Evolutionary conservation across 64 coral and sea anemone genomes (phyloP).

Genomic region (Orbicella faveolata): DNA sequence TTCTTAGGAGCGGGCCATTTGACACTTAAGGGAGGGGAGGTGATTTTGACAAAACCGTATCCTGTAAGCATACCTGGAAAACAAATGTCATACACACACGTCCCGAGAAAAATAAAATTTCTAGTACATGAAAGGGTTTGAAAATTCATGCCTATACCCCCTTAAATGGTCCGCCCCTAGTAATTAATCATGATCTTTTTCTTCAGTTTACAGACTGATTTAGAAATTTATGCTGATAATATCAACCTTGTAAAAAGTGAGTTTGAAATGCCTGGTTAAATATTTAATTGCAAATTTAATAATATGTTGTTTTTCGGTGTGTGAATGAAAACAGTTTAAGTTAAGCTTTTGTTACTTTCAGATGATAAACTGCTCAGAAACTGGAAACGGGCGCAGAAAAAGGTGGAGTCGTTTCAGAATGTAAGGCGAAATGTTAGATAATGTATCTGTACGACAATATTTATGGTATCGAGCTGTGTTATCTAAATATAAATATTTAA

Average conservation of each 20-base stretch:
- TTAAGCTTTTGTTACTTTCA: background rate
- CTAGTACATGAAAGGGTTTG: no score
- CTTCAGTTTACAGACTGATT: slow-evolving; percentile 32
- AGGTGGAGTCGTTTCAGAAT: slow-evolving; percentile 21
- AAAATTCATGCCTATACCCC: no score
- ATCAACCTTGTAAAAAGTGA: slow-evolving; percentile 32
- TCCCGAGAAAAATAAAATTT: no score
- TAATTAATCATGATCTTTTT: background rate
- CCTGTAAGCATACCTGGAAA: no score
- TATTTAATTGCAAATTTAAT: background rate
- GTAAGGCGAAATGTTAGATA: slow-evolving; percentile 6
- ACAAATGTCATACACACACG: no score
- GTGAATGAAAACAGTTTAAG: background rate
- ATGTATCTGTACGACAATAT: no score
- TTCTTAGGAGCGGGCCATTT: no score
- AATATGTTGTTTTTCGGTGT: background rate
- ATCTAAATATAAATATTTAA: no score
- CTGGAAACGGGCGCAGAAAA: slow-evolving; percentile 45
- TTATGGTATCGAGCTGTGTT: background rate
- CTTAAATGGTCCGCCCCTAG: no score
- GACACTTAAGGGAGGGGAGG: no score
- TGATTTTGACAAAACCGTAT: no score
- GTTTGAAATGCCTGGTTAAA: background rate
- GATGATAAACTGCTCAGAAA: slow-evolving; percentile 34
- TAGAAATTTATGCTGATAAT: slow-evolving; percentile 11